Base-by-base conservation (phyloP, 2,888 invertebrate genomes). In the Oscheius sp. region DNA sequence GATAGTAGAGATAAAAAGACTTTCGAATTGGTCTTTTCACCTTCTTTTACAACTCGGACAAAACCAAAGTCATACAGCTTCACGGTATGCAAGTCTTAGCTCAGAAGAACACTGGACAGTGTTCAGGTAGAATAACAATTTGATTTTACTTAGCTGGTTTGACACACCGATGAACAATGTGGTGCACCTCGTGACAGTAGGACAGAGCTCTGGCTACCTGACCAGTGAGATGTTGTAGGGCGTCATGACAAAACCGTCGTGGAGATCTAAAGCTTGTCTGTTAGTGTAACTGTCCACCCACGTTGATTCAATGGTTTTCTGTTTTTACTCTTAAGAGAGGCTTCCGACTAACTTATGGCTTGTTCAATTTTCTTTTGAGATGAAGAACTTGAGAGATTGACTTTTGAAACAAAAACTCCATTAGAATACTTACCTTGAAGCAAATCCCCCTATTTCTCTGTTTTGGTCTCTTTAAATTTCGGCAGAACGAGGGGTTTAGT, bases 151-250 rank as follows among this genome's bases (percentile, higher is more conserved):
- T 53, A 4, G 53, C 13, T 53, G 53, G 53, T 21, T 53, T 53
- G 13, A 53, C 29, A 10, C 10, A 3, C 1, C 63, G 47, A 47
- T 63, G 63, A 21, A 63, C 21, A 48, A 63, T 29, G 21, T 48
- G 0, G 32, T 32, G 21, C 29, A n/a, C 48, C n/a, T 60, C 35
- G 50, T 63, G 63, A 29, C 63, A 63, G 48, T 63, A 63, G 5
- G 21, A 4, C 29, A 63, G 32, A 7, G 63, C 63, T 10, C 21
- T 21, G 13, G 63, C 63, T n/a, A 63, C 21, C n/a, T 63, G 48
- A 13, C 63, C 63, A 63, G 32, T 29, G 9, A 47, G 42, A 63
- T 63, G 10, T 32, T 63, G 47, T 63, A 4, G 4, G 37, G n/a
- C 2, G 62, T 42, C 13, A 35, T 2, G 62, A 42, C 42, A 7